A percentile compares a stretch with the other conserved stretches of the same genome.
phyloP scores from a whole-genome alignment of 2,113 vertebrate genomes.

The Triplophysa rosa region DNA sequence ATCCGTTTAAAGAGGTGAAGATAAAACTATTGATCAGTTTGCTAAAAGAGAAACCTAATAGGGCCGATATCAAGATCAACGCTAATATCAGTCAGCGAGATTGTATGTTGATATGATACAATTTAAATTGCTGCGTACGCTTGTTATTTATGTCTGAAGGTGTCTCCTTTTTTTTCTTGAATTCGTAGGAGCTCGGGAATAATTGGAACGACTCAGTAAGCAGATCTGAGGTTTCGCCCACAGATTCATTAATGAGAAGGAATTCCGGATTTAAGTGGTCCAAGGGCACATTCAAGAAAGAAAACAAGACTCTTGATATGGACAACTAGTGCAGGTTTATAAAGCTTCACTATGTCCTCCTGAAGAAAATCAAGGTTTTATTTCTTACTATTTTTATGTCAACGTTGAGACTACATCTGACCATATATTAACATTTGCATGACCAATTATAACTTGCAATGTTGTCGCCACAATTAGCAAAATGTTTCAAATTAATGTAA shows the following conservation, averaged over 20 bases:
- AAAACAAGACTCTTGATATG: constrained; percentile 2
- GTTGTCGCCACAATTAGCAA: too few species aligned
- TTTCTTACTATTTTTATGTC: background rate
- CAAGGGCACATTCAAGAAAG: background rate
- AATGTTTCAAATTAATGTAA: too few species aligned
- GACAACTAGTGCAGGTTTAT: constrained; percentile 14
- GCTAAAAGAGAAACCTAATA: constrained; percentile 4
- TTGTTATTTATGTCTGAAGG: constrained; percentile 13
- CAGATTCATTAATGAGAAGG: constrained; percentile 16
- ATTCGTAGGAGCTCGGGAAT: background rate
- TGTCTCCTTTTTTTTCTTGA: background rate
- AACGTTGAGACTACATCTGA: too few species aligned
- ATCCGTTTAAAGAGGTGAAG: constrained; percentile 6
- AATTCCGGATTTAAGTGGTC: background rate
- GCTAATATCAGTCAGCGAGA: background rate
- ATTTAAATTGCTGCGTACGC: background rate
- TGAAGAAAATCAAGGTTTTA: background rate
- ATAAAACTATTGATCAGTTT: constrained; percentile 17
- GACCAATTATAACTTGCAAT: too few species aligned
- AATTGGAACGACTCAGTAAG: background rate
- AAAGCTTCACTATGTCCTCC: background rate
- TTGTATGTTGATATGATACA: too few species aligned
- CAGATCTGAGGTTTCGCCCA: constrained; percentile 11
- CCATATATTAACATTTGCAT: too few species aligned
- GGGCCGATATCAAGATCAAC: background rate